A percentile compares a stretch with the other conserved stretches of the same genome.
These are phyloP conservation scores for Rhinoptilus africanus DNA, from an alignment of 2,113 vertebrate species.

Conservation along the genomic window DNA sequence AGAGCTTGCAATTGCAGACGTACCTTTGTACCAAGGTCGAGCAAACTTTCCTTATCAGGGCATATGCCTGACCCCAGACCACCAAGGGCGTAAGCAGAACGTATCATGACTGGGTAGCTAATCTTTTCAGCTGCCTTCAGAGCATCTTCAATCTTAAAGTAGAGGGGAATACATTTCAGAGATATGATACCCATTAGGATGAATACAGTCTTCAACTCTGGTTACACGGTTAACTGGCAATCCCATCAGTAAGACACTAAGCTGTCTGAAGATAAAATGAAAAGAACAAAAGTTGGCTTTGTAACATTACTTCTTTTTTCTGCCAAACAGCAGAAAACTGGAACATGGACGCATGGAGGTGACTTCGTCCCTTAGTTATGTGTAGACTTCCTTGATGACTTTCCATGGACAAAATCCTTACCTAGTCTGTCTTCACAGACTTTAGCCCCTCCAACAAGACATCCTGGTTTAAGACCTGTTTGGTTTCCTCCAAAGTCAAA, in stretches of 20 bases:
- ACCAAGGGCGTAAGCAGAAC: conserved; percentile 92
- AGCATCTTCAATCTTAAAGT: conserved; percentile 84
- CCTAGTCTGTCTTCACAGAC: neutral
- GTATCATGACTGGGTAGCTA: conserved; percentile 92
- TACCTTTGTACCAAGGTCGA: conserved; percentile 87
- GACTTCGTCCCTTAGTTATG: neutral
- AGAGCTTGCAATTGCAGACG: neutral
- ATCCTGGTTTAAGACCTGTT: neutral
- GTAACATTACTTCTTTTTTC: neutral
- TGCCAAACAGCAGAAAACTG: neutral
- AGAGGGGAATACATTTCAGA: neutral
- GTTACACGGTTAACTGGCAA: neutral
- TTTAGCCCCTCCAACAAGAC: neutral
- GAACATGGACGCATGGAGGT: neutral
- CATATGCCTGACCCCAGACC: conserved; percentile 93
- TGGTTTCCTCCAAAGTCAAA: neutral
- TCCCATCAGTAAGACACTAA: neutral
- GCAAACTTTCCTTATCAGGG: conserved; percentile 78
- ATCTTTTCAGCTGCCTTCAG: conserved; percentile 88
- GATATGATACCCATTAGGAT: neutral
- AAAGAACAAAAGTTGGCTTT: neutral
- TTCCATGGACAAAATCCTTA: neutral
- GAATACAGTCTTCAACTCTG: neutral
- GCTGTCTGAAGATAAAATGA: neutral
- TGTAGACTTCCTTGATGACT: neutral